Conservation (phyloP, 2,113 vertebrate genomes). For the Carassius carassius region DNA sequence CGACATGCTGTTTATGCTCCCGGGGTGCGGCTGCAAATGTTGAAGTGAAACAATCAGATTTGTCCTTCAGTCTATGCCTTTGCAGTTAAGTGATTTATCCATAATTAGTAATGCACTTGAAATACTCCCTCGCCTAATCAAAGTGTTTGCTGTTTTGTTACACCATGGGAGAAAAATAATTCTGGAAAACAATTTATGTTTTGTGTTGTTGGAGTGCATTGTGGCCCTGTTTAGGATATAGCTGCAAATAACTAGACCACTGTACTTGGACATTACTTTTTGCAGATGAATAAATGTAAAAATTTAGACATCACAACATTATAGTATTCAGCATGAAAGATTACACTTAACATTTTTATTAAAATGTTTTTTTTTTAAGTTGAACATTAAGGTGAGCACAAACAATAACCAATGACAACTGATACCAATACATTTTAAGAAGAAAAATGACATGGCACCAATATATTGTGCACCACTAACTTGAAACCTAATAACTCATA, state of each 20-base stretch:
- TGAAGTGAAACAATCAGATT: conserved; percentile 23
- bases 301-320: too few relatives aligned
- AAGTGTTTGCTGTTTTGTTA: conserved; percentile 21
- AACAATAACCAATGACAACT: too few relatives aligned
- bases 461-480: background rate
- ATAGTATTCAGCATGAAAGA: too few relatives aligned
- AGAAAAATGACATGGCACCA: background rate
- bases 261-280: background rate
- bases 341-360: too few relatives aligned
- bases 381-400: too few relatives aligned
- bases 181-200: background rate
- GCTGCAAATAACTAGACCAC: conserved; percentile 9
- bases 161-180: conserved; percentile 23
- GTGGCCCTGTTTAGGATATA: background rate
- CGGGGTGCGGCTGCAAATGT: background rate
- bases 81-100: background rate
- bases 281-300: too few relatives aligned
- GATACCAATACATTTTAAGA: background rate
- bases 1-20: background rate
- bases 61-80: background rate
- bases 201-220: background rate
- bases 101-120: conserved; percentile 11
- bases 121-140: conserved; percentile 19
- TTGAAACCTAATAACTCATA: background rate
- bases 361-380: too few relatives aligned